Conservation (phyloP, 2,888 invertebrate genomes). For the Atethmia centrago region DNA sequence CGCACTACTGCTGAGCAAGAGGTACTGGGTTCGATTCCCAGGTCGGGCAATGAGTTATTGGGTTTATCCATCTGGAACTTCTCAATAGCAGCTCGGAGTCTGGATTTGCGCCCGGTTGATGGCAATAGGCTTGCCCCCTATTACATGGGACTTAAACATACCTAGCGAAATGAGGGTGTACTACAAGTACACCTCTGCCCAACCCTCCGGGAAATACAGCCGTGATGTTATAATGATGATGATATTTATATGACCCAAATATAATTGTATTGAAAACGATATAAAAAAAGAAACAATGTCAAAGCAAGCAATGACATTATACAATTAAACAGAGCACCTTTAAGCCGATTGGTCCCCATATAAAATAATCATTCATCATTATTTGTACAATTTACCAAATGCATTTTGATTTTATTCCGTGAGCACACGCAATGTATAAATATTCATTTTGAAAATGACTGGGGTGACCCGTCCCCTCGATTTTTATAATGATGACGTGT, state of each 20-base stretch:
- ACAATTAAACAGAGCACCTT: slow-evolving; percentile 64
- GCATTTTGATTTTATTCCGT: slow-evolving; percentile 55
- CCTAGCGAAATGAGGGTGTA: not conserved
- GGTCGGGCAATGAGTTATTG: not conserved
- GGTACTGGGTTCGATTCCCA: not conserved
- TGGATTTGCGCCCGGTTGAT: not conserved
- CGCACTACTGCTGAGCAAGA: not conserved
- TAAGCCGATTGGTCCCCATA: slow-evolving; percentile 55
- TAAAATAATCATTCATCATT: slow-evolving; percentile 62
- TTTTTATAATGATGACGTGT: slow-evolving; percentile 62
- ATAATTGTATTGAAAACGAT: slow-evolving; percentile 2
- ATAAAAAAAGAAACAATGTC: not conserved
- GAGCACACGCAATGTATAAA: slow-evolving; percentile 50
- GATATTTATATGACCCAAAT: not conserved
- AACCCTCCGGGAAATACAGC: too few relatives aligned
- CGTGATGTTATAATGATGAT: not conserved
- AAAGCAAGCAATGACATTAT: slow-evolving; percentile 53
- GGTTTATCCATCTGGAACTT: not conserved
- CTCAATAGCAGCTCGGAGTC: not conserved
- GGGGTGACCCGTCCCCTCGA: slow-evolving; percentile 45
- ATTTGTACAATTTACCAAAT: slow-evolving; percentile 61
- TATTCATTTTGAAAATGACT: slow-evolving; percentile 58
- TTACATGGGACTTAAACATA: not conserved
- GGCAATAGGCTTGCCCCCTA: not conserved
- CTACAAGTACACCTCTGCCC: not conserved